These are phyloP conservation scores for Grus americana DNA, from an alignment of 2,113 vertebrate genomes.

Conservation along the genomic window DNA sequence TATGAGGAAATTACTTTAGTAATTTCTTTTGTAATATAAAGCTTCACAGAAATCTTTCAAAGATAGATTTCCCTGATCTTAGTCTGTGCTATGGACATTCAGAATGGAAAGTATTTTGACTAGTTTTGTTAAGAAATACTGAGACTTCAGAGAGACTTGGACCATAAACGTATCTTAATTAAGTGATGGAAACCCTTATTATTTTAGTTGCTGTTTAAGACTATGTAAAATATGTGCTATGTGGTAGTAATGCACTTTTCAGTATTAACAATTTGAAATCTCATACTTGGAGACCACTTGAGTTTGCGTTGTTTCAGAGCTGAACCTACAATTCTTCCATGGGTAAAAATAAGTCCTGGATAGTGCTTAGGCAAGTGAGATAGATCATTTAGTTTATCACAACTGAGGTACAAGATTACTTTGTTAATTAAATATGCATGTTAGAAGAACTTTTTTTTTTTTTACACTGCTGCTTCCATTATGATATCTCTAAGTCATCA, in stretches of 20 bases:
- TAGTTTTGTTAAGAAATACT: not conserved
- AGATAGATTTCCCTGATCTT: not conserved
- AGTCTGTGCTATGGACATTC: not conserved
- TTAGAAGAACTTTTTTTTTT: not conserved
- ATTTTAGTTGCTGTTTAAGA: not conserved
- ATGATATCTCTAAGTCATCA: constrained; percentile 29
- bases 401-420: constrained; percentile 29
- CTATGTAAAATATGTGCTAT: not conserved
- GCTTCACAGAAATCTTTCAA: not conserved
- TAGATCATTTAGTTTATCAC: constrained; percentile 30
- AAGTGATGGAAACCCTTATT: not conserved
- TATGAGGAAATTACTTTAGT: not conserved
- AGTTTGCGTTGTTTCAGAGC: constrained; percentile 37
- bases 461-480: constrained; percentile 29
- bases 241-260: not conserved
- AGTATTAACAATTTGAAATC: not conserved
- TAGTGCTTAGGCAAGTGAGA: not conserved
- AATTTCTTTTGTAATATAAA: not conserved
- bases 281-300: not conserved
- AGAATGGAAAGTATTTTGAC: not conserved
- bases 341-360: constrained; percentile 2
- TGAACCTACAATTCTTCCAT: not conserved
- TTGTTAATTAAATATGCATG: constrained; percentile 58
- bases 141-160: not conserved
- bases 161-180: not conserved